These are phyloP conservation scores for Notothenia coriiceps DNA, from an alignment of 2,113 vertebrate genomes.

Conservation along the genomic window DNA sequence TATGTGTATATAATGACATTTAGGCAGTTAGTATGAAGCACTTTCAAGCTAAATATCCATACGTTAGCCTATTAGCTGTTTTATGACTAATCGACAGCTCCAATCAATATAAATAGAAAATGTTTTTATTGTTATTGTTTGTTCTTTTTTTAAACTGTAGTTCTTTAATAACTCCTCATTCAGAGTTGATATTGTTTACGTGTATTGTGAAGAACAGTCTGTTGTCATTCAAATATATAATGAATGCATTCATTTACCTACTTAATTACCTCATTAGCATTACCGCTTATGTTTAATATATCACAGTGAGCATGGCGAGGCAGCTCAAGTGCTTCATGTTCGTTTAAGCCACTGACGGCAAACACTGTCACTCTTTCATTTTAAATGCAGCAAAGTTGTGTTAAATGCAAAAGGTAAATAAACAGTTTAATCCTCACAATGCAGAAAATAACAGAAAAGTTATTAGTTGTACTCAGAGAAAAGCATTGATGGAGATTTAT, in stretches of 20 bases:
- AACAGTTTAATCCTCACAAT: not conserved
- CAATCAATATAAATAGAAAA: not conserved
- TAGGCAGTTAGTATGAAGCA: no score
- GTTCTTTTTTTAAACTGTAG: not conserved
- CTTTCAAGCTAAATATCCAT: not conserved
- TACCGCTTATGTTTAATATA: slow-evolving; percentile 55
- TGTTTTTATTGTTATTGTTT: no score
- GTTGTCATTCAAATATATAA: slow-evolving; percentile 51
- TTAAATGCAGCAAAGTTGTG: not conserved
- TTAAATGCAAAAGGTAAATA: slow-evolving; percentile 1
- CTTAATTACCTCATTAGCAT: slow-evolving; percentile 68
- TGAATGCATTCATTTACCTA: slow-evolving; percentile 56
- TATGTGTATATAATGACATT: no score
- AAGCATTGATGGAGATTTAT: not conserved
- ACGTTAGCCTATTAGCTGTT: not conserved
- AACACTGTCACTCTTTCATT: slow-evolving; percentile 28
- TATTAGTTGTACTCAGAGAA: not conserved
- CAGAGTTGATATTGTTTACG: not conserved
- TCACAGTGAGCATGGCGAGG: slow-evolving; percentile 32
- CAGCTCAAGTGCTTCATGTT: slow-evolving; percentile 54
- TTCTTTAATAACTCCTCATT: not conserved
- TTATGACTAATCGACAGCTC: not conserved
- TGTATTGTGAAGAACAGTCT: slow-evolving; percentile 9
- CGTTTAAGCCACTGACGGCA: slow-evolving; percentile 38
- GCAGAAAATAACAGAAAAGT: not conserved